Conservation (phyloP, 2,113 vertebrate genomes). For the Cepphus grylle region DNA sequence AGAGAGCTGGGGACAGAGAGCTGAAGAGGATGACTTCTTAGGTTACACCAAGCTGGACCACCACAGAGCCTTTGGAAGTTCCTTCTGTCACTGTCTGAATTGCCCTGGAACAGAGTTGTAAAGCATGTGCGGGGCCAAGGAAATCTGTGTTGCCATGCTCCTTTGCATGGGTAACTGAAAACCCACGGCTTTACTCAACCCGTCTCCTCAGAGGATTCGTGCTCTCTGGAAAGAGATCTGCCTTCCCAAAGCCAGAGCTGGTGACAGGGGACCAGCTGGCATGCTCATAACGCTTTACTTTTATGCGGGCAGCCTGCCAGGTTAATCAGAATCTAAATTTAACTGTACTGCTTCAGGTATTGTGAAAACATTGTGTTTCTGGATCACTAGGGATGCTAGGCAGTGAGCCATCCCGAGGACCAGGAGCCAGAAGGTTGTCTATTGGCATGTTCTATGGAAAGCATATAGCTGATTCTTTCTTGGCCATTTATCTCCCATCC, state of each 20-base stretch:
- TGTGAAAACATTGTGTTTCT: conserved; percentile 41
- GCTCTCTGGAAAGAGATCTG: conserved; percentile 1
- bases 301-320: background rate
- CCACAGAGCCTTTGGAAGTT: conserved; percentile 29
- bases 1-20: background rate
- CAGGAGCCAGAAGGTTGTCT: conserved; percentile 48
- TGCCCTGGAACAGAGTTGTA: conserved; percentile 21
- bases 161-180: conserved; percentile 44
- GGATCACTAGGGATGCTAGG: conserved; percentile 38
- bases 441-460: conserved; percentile 45
- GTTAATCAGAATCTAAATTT: conserved; percentile 28
- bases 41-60: conserved; percentile 39
- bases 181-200: background rate
- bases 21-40: conserved; percentile 25
- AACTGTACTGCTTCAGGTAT: conserved; percentile 29
- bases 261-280: background rate
- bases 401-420: background rate
- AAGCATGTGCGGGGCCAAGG: background rate
- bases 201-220: background rate
- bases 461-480: conserved; percentile 36
- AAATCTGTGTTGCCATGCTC: conserved; percentile 29
- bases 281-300: background rate
- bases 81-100: conserved; percentile 4
- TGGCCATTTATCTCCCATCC: background rate
- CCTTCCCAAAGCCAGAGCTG: conserved; percentile 9